Conservation (phyloP, 1,140 invertebrate genomes). For the Drosophila arawakana region DNA sequence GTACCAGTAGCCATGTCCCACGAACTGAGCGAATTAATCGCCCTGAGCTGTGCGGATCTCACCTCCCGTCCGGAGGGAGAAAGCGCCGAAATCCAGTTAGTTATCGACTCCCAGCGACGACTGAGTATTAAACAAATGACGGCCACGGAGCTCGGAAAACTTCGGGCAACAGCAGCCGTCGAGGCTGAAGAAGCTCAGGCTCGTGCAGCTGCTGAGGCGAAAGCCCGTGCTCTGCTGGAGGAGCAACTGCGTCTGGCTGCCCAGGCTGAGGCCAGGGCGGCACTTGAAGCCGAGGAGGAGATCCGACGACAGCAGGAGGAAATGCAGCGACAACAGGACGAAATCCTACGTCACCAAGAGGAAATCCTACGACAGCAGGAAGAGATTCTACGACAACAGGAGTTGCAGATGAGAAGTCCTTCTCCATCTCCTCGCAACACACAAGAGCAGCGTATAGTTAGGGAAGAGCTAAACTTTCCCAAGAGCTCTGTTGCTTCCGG, state of each 20-base stretch:
- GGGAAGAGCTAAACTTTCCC: too few relatives aligned
- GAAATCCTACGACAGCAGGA: background rate
- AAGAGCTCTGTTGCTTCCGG: too few relatives aligned
- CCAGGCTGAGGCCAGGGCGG: constrained; percentile 44
- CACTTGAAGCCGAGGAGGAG: constrained; percentile 13
- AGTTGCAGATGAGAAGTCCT: background rate
- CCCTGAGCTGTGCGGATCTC: constrained; percentile 75
- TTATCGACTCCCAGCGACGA: constrained; percentile 68
- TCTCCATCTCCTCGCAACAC: too few relatives aligned
- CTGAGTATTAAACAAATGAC: constrained; percentile 82
- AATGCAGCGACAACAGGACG: constrained; percentile 12
- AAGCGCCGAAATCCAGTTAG: constrained; percentile 51
- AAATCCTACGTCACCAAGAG: background rate
- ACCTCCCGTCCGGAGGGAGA: constrained; percentile 39
- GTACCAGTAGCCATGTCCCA: constrained; percentile 66
- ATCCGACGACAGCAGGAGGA: background rate
- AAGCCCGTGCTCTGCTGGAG: constrained; percentile 56
- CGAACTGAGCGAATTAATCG: constrained; percentile 81
- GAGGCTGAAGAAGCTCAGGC: constrained; percentile 51
- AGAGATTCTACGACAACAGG: too few relatives aligned
- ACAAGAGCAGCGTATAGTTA: too few relatives aligned
- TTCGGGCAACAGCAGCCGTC: constrained; percentile 68
- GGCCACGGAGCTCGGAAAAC: constrained; percentile 67
- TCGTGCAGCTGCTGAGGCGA: constrained; percentile 45
- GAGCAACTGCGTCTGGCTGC: constrained; percentile 45